phyloP scores from a whole-genome alignment of 2,888 invertebrate genomes.

The Lepidocyrtoides sp. region DNA sequence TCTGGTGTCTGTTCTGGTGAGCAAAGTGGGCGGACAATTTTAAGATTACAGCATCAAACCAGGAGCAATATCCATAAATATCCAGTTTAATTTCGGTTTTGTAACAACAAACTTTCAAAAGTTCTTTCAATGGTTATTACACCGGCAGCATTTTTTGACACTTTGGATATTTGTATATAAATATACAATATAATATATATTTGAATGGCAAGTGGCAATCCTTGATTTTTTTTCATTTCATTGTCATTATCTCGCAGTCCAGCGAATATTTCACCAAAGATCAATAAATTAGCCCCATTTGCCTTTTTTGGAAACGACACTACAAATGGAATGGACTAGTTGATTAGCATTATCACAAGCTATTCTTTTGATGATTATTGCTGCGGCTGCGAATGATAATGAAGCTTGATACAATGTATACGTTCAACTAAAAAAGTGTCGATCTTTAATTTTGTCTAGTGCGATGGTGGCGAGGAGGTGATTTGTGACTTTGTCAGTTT shows the following conservation, averaged over 20 bases:
- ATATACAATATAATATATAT: too few species aligned
- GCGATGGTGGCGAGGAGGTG: not conserved
- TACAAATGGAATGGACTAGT: not conserved
- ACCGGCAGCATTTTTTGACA: too few species aligned
- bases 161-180: too few species aligned
- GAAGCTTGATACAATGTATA: too few species aligned
- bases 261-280: slow-evolving; percentile 23
- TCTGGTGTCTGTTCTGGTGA: slow-evolving; percentile 4
- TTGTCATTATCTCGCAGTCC: slow-evolving; percentile 27
- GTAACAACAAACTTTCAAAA: too few species aligned
- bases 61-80: slow-evolving; percentile 63
- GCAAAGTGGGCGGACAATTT: slow-evolving; percentile 62
- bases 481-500: slow-evolving; percentile 25
- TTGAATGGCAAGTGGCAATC: not conserved
- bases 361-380: slow-evolving; percentile 1
- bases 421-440: too few species aligned
- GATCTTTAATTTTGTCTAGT: too few species aligned
- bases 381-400: not conserved
- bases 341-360: slow-evolving; percentile 22
- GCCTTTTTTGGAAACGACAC: slow-evolving; percentile 35
- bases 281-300: slow-evolving; percentile 68
- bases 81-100: slow-evolving; percentile 45
- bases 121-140: too few species aligned
- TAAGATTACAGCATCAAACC: slow-evolving; percentile 8
- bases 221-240: too few species aligned